phyloP scores from a whole-genome alignment of 2,113 vertebrate genomes.

The Esox niger region DNA sequence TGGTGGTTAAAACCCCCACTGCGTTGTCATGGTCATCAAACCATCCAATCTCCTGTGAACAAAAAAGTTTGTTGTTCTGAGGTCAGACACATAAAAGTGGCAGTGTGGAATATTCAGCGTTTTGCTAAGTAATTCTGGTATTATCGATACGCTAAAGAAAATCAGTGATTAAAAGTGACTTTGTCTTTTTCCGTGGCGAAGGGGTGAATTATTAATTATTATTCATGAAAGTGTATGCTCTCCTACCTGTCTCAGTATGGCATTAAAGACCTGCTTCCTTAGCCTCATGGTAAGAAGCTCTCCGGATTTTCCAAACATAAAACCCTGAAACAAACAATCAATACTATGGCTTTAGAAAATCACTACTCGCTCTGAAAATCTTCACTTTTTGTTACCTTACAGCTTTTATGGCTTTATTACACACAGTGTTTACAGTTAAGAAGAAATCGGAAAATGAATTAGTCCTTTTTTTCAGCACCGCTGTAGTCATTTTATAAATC shows the following conservation, averaged over 20 bases:
- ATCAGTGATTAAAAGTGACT: slow-evolving; percentile 23
- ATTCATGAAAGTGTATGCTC: slow-evolving; percentile 41
- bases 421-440: no score
- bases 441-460: no score
- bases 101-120: not conserved
- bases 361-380: no score
- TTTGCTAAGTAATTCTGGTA: not conserved
- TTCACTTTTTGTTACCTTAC: no score
- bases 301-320: slow-evolving; percentile 74
- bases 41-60: slow-evolving; percentile 57
- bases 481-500: no score
- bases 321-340: slow-evolving; percentile 66
- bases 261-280: slow-evolving; percentile 67
- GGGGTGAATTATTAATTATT: slow-evolving; percentile 29
- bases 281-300: slow-evolving; percentile 69
- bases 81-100: slow-evolving; percentile 40
- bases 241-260: slow-evolving; percentile 71
- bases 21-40: slow-evolving; percentile 76
- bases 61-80: slow-evolving; percentile 39
- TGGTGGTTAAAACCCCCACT: slow-evolving; percentile 73
- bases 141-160: slow-evolving; percentile 9
- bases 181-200: slow-evolving; percentile 17
- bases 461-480: no score
- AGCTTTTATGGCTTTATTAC: no score
- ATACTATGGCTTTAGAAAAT: no score